Base-by-base conservation (phyloP, 2,113 vertebrate species). In the Perca schrenkii region DNA sequence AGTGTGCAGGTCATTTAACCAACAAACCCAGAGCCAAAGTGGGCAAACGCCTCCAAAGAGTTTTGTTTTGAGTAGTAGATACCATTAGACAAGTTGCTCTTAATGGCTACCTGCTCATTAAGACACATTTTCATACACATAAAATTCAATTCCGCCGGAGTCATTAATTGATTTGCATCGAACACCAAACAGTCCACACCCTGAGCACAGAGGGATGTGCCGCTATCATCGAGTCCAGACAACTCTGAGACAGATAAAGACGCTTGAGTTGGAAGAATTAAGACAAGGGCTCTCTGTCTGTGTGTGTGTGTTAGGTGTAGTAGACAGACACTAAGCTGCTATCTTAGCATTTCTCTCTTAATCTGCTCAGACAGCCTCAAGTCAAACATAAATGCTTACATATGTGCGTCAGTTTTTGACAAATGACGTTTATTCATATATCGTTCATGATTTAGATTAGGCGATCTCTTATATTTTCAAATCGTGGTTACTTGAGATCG, bases 161-260 rank as follows among this genome's bases (percentile, higher is more conserved):
- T 50, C 11, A 12, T 12, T 36, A 19, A 7, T 36, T 25, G 5
- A 1, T 34, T 19, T 40, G 10, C 2, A 43, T 43, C 10, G 3
- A 43, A 43, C 40, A 43, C 40, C 40, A 65, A 68, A 79, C 21
- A 1, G 84, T 68, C 88, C 83, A 83, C 91, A 84, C 91, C 92
- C 88, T 50, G 43, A 62, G 71, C 8, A 47, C 53, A 21, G 25
- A 82, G 87, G 86, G 89, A 76, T n/a, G 73, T 12, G 58, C 76
- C 54, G 7, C 64, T 92, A 92, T 93, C 92, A 21, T 17, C 0
- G 13, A 7, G 72, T 61, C 84, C 93, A 93, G 87, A 89, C 90
- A 71, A 65, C 63, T 10, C 36, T 0, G 12, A 49, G 50, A 43
- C 61, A 66, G 92, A 94, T 93, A 94, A 93, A 88, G 47, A 43